Evolutionary conservation across 2,888 invertebrate species (phyloP), one percentile per base, ranked within the genome.

Genomic region (Brenthis daphne): DNA sequence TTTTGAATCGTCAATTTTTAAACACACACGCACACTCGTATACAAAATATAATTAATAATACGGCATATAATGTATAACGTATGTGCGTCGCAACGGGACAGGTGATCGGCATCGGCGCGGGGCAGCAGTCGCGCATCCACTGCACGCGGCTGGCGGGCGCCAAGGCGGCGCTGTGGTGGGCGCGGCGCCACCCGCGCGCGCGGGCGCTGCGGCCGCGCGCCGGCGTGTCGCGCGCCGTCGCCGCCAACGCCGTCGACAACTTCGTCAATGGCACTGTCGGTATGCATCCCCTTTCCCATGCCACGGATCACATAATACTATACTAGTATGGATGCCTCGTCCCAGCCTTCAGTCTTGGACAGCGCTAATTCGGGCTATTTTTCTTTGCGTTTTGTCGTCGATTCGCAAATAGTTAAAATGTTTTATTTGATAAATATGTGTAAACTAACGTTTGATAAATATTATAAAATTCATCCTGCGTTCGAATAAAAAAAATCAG

Each of bases 121-220:
- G 99, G 99, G 0, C 99, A 99, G 84, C 99, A 99, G 88, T 99
- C 98, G 0, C 95, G 99, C 75, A 99, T 99, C 82, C 99, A 99
- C 89, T 99, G 99, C 92, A 99, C 99, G 0, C 94, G 99, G 77
- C 94, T 99, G 77, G 99, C 99, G 69, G 99, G 99, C 57, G 98
- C 98, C 82, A 99, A 99, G 88, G 98, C 99, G 33, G 97, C 98
- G 84, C 97, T 98, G 88, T 99, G 99, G 99, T 99, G 99, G 99
- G 89, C 98, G 79, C 95, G 99, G 24, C 96, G 97, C 65, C 99
- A 99, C 89, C 98, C 98, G 3, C 95, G 95, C 77, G 98, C 99
- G 4, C 75, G 74, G 4, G 72, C 90, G 63, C 96, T 98, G 96
- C 95, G 95, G 79, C 99, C 99, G 92, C 96, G 96, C 81, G 94